These are phyloP conservation scores for Macrobrachium rosenbergii DNA, from an alignment of 1,140 invertebrate genomes.

Conservation along the genomic window DNA sequence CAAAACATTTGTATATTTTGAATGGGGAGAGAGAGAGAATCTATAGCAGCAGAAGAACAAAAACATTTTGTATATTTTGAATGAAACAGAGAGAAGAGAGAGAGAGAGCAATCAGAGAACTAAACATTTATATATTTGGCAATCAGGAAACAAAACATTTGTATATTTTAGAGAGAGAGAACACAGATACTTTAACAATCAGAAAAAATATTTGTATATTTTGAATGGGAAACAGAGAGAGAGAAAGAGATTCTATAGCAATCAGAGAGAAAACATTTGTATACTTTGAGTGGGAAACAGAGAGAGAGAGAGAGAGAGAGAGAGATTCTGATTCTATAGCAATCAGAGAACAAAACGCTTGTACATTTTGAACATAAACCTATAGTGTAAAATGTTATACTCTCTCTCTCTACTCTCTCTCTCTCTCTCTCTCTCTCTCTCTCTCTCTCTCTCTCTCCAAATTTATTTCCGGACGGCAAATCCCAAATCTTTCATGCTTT, in stretches of 20 bases:
- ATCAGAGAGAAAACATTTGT: too few relatives aligned
- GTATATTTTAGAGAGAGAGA: slow-evolving; percentile 2
- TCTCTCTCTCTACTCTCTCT: slow-evolving; percentile 14
- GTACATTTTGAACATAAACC: background rate
- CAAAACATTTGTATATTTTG: background rate
- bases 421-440: slow-evolving; percentile 31
- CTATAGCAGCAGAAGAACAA: too few relatives aligned
- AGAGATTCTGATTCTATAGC: too few relatives aligned
- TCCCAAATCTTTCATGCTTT: too few relatives aligned
- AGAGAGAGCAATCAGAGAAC: too few relatives aligned
- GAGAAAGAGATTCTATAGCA: background rate
- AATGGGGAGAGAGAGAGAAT: background rate
- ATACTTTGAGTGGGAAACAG: background rate
- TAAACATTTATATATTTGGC: too few relatives aligned
- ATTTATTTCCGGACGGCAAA: background rate
- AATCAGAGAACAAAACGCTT: background rate
- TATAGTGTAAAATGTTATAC: background rate
- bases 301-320: slow-evolving; percentile 14
- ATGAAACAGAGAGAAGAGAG: too few relatives aligned
- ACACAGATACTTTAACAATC: too few relatives aligned
- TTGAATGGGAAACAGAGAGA: background rate
- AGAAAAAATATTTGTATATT: too few relatives aligned
- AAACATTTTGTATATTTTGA: too few relatives aligned
- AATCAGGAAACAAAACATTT: too few relatives aligned
- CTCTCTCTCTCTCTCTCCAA: too few relatives aligned